Evolutionary conservation across 2,113 vertebrate species (phyloP).

Genomic region (Calyptomena viridis): DNA sequence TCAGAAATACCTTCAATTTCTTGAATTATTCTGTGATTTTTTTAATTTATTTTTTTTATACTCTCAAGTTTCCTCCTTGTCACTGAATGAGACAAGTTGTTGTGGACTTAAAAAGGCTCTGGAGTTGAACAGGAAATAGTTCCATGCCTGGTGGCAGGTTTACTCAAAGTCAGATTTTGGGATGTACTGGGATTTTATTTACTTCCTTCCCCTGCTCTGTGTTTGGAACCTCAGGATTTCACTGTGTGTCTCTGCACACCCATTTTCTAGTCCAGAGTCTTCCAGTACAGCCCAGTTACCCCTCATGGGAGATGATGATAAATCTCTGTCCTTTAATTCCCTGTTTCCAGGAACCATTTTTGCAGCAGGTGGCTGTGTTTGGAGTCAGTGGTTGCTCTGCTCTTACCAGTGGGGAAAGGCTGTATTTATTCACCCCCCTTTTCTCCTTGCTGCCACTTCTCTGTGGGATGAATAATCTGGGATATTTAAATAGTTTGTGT

Average conservation of each 20-base stretch:
- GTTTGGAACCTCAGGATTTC: not conserved
- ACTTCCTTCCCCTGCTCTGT: not conserved
- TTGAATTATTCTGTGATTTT: not conserved
- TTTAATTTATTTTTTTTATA: not conserved
- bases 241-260: not conserved
- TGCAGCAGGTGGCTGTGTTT: not conserved
- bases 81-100: not conserved
- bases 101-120: not conserved
- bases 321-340: not conserved
- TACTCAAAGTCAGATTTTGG: not conserved
- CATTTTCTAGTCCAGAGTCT: not conserved
- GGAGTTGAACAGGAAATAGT: not conserved
- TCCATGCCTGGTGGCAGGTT: not conserved
- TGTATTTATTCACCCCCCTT: not conserved
- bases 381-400: not conserved
- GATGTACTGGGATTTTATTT: not conserved
- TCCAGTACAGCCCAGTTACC: not conserved
- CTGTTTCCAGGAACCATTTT: not conserved
- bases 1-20: not conserved
- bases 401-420: not conserved
- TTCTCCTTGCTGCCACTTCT: not conserved
- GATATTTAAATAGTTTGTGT: not conserved
- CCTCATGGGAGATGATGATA: not conserved
- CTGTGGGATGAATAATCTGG: not conserved
- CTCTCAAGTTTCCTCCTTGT: not conserved